Evolutionary conservation across 2,888 invertebrate genomes (phyloP).

Genomic region (Apotomis betuletana): DNA sequence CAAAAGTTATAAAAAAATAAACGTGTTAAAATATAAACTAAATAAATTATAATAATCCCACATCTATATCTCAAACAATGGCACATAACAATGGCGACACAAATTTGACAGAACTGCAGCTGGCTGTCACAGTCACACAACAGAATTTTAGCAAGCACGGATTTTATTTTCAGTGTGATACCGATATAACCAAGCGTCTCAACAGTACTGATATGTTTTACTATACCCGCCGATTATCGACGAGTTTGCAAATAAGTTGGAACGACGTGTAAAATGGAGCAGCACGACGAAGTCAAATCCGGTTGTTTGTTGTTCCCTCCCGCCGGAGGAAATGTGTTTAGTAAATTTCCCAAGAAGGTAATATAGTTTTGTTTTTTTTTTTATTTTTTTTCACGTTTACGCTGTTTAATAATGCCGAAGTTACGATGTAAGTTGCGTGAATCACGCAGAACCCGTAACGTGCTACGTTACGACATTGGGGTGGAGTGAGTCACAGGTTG

Average conservation of each 20-base stretch:
- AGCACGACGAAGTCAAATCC: constrained; percentile 88
- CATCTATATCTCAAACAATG: constrained; percentile 29
- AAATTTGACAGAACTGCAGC: constrained; percentile 38
- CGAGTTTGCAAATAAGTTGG: constrained; percentile 42
- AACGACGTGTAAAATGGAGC: constrained; percentile 83
- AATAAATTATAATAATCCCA: background rate
- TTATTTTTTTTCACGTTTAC: background rate
- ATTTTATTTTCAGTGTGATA: constrained; percentile 29
- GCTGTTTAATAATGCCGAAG: constrained; percentile 33
- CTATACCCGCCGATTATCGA: constrained; percentile 45
- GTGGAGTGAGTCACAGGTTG: constrained; percentile 36
- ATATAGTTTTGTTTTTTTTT: constrained; percentile 41
- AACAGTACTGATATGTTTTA: constrained; percentile 51
- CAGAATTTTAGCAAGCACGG: constrained; percentile 19
- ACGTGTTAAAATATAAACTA: background rate
- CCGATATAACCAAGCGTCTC: constrained; percentile 16
- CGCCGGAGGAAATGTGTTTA: constrained; percentile 84
- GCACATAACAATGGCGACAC: constrained; percentile 32
- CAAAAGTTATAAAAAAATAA: background rate
- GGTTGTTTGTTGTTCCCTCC: constrained; percentile 92
- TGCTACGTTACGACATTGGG: constrained; percentile 34
- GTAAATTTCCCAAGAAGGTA: constrained; percentile 90
- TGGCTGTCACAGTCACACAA: constrained; percentile 38
- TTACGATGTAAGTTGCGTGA: constrained; percentile 40
- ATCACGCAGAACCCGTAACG: constrained; percentile 35